These are phyloP conservation scores for Arnoldichthys spilopterus DNA, from an alignment of 2,797 vertebrate genomes.

Conservation along the genomic window DNA sequence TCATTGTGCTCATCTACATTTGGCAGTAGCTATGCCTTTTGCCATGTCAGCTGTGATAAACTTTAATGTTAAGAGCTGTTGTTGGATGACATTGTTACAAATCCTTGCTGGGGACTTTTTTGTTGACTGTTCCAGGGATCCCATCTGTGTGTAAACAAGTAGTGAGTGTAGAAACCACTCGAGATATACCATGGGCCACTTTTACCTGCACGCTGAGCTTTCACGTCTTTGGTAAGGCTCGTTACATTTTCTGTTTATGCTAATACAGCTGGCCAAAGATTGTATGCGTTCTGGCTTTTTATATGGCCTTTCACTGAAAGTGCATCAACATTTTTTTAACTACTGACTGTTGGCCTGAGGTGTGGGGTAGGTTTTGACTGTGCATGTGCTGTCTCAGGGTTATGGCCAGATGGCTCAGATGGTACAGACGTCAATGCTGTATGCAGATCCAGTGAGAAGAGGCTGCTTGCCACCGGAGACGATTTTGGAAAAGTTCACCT, in stretches of 20 bases:
- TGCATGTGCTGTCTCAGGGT: conserved; percentile 74
- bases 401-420: conserved; percentile 97
- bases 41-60: neutral
- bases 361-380: neutral
- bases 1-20: too few relatives aligned
- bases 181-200: conserved; percentile 92
- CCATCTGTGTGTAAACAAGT: conserved; percentile 97
- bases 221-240: conserved; percentile 89
- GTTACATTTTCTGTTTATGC: neutral
- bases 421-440: conserved; percentile 96
- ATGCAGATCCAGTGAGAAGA: conserved; percentile 85
- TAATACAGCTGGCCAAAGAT: neutral
- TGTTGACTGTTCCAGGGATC: conserved; percentile 81
- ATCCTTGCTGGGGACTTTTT: neutral
- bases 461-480: conserved; percentile 91
- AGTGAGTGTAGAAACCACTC: conserved; percentile 92
- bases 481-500: conserved; percentile 99
- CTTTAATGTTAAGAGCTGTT: neutral
- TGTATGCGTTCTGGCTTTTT: neutral
- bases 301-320: neutral
- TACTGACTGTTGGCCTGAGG: neutral
- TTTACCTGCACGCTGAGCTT: conserved; percentile 94
- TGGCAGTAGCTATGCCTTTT: neutral
- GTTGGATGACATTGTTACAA: neutral
- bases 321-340: neutral